Conservation (phyloP, 1,140 invertebrate species). For the Ladona fulva region DNA sequence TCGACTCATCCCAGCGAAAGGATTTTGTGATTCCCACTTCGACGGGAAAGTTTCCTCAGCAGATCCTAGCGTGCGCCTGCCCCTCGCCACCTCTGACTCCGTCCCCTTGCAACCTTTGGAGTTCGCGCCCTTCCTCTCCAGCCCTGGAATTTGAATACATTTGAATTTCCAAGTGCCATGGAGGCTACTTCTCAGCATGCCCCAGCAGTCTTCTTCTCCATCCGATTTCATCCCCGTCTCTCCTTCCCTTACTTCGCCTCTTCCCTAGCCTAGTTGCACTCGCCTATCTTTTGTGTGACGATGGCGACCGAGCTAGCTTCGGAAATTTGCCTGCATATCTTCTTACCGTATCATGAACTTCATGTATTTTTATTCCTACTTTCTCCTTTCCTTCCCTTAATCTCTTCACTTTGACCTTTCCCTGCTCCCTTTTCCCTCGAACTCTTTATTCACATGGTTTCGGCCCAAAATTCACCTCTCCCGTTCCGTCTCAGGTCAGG, state of each 20-base stretch:
- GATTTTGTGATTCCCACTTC: background rate
- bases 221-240: too few species aligned
- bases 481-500: too few species aligned
- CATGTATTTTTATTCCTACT: background rate
- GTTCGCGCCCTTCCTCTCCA: background rate
- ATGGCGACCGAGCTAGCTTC: background rate
- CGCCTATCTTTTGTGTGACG: background rate
- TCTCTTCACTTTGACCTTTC: background rate
- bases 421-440: background rate
- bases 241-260: background rate
- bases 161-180: background rate
- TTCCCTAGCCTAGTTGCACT: background rate
- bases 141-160: background rate
- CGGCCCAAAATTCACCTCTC: too few species aligned
- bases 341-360: background rate
- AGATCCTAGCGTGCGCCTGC: background rate
- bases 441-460: background rate
- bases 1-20: background rate
- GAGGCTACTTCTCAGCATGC: background rate
- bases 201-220: too few species aligned
- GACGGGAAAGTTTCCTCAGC: background rate
- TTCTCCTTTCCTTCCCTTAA: background rate
- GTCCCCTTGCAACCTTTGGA: background rate
- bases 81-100: background rate
- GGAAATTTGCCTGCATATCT: background rate